Evolutionary conservation across 2,797 vertebrate species (phyloP), one percentile per base, ranked within the genome.

Genomic region (Basileuterus tristriatus): DNA sequence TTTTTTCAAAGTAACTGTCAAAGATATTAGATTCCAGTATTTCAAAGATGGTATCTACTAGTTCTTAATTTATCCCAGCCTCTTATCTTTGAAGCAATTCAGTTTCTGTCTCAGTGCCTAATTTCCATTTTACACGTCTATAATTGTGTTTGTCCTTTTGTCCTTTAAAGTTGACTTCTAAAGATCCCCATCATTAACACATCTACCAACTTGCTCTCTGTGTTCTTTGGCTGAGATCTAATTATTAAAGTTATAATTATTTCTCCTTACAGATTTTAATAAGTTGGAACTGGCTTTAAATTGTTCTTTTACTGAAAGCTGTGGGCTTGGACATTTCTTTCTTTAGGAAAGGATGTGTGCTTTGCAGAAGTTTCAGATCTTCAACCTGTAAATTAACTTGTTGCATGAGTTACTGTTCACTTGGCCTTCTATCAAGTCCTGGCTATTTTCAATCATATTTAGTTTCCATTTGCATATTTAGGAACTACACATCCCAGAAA

Each of bases 101-200:
- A 1, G 1, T 78, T 90, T 82, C 83, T 94, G 87, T 75, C 84
- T 85, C 72, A 26, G 50, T 65, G 84, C 56, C 69, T 88, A 65
- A 96, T 95, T 95, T 92, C 89, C 89, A 96, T 93, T 95, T 96
- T 87, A 96, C 89, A 93, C 89, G 69, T 94, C 49, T 83, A 85
- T 83, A 91, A 96, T 89, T 91, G 92, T 34, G 62, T 92, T 94
- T 55, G 84, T 89, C 88, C 88, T 94, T 90, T 71, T 77, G 86
- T 92, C 90, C 94, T 96, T 92, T 89, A 68, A 92, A 91, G 89
- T 12, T 83, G 89, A 69, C 79, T 94, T 94, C 87, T 92, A 32
- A 94, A 89, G 75, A 87, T 55, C 81, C 79, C 49, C 91, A 85
- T 94, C 93, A 71, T 95, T 94, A 96, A 94, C 90, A 85, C 88